Percentiles rank a stretch among this genome's conserved stretches.
phyloP scores from a whole-genome alignment of 2,113 vertebrate species.

The Anoura caudifer region DNA sequence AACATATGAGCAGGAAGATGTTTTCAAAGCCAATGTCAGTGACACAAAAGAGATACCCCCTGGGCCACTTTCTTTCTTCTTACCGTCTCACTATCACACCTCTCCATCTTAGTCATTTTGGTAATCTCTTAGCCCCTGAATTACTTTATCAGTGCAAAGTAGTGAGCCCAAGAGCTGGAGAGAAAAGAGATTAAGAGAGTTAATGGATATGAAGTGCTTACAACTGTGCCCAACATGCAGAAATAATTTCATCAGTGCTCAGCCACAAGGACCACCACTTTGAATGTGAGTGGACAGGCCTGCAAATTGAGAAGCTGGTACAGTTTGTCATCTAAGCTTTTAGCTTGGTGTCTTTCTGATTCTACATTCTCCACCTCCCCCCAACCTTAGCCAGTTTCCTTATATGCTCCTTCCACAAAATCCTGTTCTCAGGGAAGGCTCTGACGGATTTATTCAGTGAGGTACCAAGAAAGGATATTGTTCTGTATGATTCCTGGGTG shows the following conservation, averaged over 20 bases:
- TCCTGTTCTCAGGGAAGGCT: neutral
- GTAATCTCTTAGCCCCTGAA: neutral
- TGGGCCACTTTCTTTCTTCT: neutral
- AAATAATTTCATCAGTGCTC: neutral
- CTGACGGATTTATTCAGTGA: neutral
- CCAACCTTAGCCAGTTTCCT: neutral
- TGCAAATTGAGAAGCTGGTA: neutral
- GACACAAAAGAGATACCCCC: neutral
- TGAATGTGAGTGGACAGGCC: neutral
- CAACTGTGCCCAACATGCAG: neutral
- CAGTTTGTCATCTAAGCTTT: neutral
- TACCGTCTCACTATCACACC: neutral
- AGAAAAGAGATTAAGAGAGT: neutral
- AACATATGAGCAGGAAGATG: slow-evolving; percentile 19
- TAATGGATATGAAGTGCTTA: neutral
- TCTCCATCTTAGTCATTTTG: neutral
- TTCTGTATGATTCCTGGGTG: neutral
- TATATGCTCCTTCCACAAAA: neutral
- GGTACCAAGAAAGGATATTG: neutral
- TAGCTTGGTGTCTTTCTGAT: neutral
- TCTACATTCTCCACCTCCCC: neutral
- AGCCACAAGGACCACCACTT: neutral
- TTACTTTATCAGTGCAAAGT: neutral
- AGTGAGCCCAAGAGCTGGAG: neutral
- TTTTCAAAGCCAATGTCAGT: slow-evolving; percentile 19